Percentiles rank a stretch among this genome's conserved stretches.
Conservation (phyloP, 2,113 vertebrate genomes). For the Nothobranchius kuhntae region DNA sequence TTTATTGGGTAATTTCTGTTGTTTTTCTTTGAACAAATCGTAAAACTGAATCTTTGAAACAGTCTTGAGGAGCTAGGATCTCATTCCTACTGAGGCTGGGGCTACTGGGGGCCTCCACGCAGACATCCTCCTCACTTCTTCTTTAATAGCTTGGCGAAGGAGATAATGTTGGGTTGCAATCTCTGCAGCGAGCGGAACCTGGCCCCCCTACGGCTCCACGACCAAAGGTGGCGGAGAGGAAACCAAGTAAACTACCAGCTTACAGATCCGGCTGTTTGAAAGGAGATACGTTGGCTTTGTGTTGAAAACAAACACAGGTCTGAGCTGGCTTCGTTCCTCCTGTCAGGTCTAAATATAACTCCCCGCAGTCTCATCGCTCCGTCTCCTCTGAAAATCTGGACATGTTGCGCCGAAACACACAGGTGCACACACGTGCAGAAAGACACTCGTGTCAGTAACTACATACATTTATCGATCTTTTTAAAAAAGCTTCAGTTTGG, state of each 20-base stretch:
- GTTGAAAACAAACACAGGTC: slow-evolving; percentile 5
- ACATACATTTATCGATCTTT: too few relatives aligned
- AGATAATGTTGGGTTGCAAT: not conserved
- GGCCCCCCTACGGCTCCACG: not conserved
- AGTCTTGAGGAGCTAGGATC: not conserved
- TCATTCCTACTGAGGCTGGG: not conserved
- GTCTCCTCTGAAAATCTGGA: not conserved
- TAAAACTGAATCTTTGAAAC: not conserved
- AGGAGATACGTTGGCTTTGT: not conserved
- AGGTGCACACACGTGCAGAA: too few relatives aligned
- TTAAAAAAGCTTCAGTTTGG: too few relatives aligned
- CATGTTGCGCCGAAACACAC: not conserved
- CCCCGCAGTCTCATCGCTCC: not conserved
- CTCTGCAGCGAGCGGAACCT: not conserved
- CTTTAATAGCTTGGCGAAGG: not conserved
- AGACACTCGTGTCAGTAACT: too few relatives aligned
- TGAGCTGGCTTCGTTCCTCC: not conserved
- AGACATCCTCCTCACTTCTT: not conserved
- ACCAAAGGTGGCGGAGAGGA: not conserved
- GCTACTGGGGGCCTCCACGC: not conserved
- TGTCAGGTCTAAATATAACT: not conserved
- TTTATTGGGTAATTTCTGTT: too few relatives aligned
- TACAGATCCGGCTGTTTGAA: slow-evolving; percentile 3
- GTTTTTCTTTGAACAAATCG: too few relatives aligned
- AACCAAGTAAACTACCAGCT: not conserved